Conservation (phyloP, 2,113 vertebrate species). For the Symphodus melops region DNA sequence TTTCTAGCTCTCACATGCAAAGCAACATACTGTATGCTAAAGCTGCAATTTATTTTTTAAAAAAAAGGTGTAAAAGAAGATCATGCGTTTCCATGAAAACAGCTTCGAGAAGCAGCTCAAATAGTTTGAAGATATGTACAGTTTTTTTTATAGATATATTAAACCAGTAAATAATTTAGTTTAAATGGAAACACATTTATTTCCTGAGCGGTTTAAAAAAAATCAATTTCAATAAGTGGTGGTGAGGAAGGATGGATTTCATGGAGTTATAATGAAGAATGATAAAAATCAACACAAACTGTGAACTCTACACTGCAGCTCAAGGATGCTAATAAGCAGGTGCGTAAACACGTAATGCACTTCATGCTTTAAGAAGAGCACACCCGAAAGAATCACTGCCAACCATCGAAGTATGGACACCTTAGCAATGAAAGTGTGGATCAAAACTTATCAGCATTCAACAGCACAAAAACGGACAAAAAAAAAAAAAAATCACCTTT, state of each 20-base stretch:
- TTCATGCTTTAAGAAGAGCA: slow-evolving; percentile 50
- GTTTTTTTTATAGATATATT: too few relatives aligned
- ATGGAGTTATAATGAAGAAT: slow-evolving; percentile 25
- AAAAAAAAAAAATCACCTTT: slow-evolving; percentile 85
- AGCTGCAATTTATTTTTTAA: slow-evolving; percentile 30
- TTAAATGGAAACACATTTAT: neutral
- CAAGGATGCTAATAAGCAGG: slow-evolving; percentile 14
- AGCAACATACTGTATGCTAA: slow-evolving; percentile 35
- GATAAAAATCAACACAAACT: slow-evolving; percentile 12
- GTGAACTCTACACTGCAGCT: neutral
- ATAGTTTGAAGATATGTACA: neutral
- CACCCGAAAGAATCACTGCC: neutral
- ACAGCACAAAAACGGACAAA: slow-evolving; percentile 48
- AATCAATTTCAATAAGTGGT: slow-evolving; percentile 1
- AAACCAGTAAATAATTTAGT: neutral
- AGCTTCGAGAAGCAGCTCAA: slow-evolving; percentile 1
- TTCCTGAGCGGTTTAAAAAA: neutral
- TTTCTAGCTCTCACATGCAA: slow-evolving; percentile 54
- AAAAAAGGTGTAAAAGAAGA: neutral
- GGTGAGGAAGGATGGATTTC: slow-evolving; percentile 27
- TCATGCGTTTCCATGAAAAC: slow-evolving; percentile 52
- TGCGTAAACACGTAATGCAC: slow-evolving; percentile 39
- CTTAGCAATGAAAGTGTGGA: slow-evolving; percentile 20
- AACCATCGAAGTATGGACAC: neutral
- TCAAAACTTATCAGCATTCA: slow-evolving; percentile 48